phyloP scores from a whole-genome alignment of 2,113 vertebrate species.

The Tauraco erythrolophus region DNA sequence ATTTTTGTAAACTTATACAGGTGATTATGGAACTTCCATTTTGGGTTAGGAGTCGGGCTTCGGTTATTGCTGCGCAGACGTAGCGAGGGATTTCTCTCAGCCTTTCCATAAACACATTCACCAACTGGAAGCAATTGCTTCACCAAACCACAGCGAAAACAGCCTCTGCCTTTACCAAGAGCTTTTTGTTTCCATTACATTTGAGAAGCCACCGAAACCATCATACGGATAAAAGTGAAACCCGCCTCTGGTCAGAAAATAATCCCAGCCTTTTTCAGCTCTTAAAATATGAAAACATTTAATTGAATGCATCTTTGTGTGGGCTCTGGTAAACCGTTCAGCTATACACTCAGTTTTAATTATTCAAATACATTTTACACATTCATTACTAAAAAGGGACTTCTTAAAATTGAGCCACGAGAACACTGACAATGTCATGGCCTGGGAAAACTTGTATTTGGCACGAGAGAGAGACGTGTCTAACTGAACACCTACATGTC shows the following conservation, averaged over 20 bases:
- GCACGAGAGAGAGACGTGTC: neutral
- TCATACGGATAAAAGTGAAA: constrained; percentile 15
- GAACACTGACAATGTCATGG: neutral
- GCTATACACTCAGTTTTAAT: neutral
- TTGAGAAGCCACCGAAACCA: constrained; percentile 49
- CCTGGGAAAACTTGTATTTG: neutral
- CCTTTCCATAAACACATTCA: constrained; percentile 54
- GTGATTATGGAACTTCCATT: constrained; percentile 27
- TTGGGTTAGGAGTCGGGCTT: constrained; percentile 13
- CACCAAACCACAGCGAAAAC: constrained; percentile 64
- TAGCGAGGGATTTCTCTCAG: constrained; percentile 57
- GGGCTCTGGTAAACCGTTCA: neutral
- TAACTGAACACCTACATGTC: neutral
- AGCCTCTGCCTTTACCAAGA: constrained; percentile 47
- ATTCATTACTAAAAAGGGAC: neutral
- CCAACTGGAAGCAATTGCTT: constrained; percentile 71
- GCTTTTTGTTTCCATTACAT: constrained; percentile 44
- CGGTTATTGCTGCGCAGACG: constrained; percentile 40
- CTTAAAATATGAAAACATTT: constrained; percentile 46
- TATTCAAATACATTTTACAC: neutral
- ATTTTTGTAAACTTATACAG: constrained; percentile 57
- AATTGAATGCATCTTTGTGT: constrained; percentile 23
- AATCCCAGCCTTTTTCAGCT: neutral
- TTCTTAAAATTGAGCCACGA: neutral
- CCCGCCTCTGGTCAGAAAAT: constrained; percentile 21